Evolutionary conservation across 2,113 vertebrate genomes (phyloP).

Genomic region (Equus quagga): DNA sequence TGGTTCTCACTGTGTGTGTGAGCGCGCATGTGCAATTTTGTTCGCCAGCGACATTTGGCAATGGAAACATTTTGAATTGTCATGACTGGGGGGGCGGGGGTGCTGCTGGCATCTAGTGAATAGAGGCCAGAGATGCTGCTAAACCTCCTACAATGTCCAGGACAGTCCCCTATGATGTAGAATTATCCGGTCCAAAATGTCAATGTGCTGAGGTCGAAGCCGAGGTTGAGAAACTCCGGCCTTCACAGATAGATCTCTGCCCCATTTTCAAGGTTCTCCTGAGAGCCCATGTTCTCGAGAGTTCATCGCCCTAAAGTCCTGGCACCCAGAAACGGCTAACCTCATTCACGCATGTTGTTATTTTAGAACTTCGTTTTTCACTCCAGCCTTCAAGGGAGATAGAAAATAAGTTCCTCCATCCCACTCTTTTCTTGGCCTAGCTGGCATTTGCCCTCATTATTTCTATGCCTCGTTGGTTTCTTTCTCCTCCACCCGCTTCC

Average conservation of each 20-base stretch:
- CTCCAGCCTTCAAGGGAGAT: not conserved
- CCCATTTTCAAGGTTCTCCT: constrained; percentile 60
- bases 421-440: not conserved
- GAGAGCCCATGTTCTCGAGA: not conserved
- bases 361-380: not conserved
- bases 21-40: not conserved
- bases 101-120: not conserved
- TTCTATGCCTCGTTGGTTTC: not conserved
- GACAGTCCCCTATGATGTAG: not conserved
- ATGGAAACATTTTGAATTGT: not conserved
- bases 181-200: not conserved
- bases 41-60: not conserved
- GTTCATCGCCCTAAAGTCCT: not conserved
- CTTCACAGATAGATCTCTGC: constrained; percentile 52
- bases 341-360: not conserved
- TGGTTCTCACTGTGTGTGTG: not conserved
- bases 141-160: not conserved
- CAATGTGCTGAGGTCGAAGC: not conserved
- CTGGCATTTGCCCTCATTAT: not conserved
- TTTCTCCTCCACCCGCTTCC: not conserved
- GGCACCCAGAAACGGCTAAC: constrained; percentile 13
- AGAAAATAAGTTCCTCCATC: not conserved
- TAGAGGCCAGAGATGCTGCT: not conserved
- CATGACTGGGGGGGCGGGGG: not conserved
- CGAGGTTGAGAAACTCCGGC: constrained; percentile 32